phyloP scores from a whole-genome alignment of 1,140 invertebrate genomes.

The Chionoecetes opilio region DNA sequence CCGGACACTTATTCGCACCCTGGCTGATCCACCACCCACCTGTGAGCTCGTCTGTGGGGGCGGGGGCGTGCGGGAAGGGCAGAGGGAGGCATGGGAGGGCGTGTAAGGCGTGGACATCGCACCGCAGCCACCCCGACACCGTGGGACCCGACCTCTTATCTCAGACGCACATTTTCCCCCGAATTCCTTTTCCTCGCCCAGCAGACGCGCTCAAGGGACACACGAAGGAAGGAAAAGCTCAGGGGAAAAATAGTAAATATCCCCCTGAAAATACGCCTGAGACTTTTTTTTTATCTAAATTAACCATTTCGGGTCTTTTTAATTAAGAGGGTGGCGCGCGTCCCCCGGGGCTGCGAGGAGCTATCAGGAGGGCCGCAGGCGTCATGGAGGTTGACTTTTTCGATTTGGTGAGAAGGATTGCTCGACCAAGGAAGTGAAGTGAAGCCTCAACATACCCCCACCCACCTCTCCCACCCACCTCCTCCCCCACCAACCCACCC shows the following conservation, averaged over 20 bases:
- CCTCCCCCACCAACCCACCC: too few species aligned
- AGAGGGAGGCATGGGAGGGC: not conserved
- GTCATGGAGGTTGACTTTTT: not conserved
- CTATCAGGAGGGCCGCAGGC: not conserved
- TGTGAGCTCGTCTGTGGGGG: not conserved
- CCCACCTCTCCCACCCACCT: not conserved
- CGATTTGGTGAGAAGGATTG: not conserved
- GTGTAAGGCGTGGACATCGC: not conserved
- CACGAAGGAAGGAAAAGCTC: not conserved
- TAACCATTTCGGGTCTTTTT: not conserved
- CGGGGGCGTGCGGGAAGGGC: not conserved
- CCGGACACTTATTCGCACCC: not conserved
- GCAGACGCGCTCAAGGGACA: not conserved
- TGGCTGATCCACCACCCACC: not conserved
- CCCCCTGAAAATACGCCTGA: not conserved
- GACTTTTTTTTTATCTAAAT: conserved; percentile 2
- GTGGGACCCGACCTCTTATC: conserved; percentile 14
- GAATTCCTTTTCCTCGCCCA: not conserved
- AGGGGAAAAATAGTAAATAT: not conserved
- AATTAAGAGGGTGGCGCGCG: not conserved
- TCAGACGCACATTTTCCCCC: conserved; percentile 22
- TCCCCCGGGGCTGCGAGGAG: not conserved
- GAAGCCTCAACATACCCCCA: not conserved
- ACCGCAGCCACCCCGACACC: not conserved
- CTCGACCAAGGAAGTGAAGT: not conserved